Percentiles rank a stretch among this genome's conserved stretches.
These are phyloP conservation scores for Junonia oenone DNA, from an alignment of 2,888 invertebrate genomes.

Conservation along the genomic window DNA sequence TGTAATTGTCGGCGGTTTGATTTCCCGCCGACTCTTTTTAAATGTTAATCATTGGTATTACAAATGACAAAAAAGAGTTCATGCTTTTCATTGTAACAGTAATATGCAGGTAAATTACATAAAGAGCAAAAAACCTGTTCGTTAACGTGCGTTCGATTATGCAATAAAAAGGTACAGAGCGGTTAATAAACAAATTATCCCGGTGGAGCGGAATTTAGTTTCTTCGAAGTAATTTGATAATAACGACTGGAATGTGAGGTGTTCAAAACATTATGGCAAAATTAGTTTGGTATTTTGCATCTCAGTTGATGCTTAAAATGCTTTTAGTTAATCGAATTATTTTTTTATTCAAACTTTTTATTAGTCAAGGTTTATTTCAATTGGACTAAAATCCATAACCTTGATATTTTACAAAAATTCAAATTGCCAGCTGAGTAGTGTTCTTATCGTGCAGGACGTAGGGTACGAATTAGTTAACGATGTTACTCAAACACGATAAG, in stretches of 20 bases:
- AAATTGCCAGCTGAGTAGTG: not conserved
- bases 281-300: slow-evolving; percentile 3
- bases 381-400: slow-evolving; percentile 1
- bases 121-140: slow-evolving; percentile 19
- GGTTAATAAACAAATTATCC: not conserved
- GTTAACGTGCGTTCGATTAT: slow-evolving; percentile 20
- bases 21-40: slow-evolving; percentile 35
- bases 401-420: not conserved
- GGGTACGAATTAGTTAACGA: not conserved
- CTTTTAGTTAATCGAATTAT: slow-evolving; percentile 4
- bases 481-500: slow-evolving; percentile 1
- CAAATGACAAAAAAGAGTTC: slow-evolving; percentile 37
- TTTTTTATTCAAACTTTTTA: not conserved
- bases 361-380: not conserved
- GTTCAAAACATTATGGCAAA: not conserved
- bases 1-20: slow-evolving; percentile 52
- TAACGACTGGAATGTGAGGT: slow-evolving; percentile 4
- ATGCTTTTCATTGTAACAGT: slow-evolving; percentile 45
- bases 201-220: not conserved
- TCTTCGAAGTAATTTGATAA: slow-evolving; percentile 9
- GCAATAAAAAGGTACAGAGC: not conserved
- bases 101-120: slow-evolving; percentile 25
- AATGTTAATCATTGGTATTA: slow-evolving; percentile 40
- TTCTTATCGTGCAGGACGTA: not conserved
- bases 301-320: not conserved